Conservation (phyloP, 2,113 vertebrate genomes). For the Sylvietta virens region DNA sequence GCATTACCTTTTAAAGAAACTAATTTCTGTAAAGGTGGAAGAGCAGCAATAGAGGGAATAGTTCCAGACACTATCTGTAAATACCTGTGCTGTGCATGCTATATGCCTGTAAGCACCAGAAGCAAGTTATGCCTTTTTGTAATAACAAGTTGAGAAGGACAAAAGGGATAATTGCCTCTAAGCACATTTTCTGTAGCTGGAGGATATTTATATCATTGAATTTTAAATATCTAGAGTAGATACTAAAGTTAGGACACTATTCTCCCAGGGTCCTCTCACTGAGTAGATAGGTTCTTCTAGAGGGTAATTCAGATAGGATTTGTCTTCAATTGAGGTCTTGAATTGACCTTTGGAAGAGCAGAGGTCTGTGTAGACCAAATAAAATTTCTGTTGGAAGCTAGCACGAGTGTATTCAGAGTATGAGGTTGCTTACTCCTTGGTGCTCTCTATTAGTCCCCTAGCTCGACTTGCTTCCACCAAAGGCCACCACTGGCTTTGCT, state of each 20-base stretch:
- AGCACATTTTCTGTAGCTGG: background rate
- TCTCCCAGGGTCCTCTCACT: background rate
- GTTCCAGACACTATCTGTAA: background rate
- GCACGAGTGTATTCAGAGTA: fast-evolving
- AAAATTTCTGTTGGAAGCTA: background rate
- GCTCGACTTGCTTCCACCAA: background rate
- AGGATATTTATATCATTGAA: background rate
- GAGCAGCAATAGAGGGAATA: background rate
- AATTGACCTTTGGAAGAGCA: background rate
- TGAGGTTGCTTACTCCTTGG: background rate
- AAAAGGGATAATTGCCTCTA: background rate
- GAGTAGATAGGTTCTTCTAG: background rate
- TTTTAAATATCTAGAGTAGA: background rate
- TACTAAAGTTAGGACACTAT: background rate
- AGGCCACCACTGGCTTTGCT: background rate
- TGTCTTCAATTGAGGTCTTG: background rate
- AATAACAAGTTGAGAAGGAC: background rate
- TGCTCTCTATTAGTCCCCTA: background rate
- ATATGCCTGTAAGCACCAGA: background rate
- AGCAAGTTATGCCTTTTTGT: background rate
- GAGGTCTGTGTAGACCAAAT: background rate
- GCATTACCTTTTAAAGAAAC: background rate
- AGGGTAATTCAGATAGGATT: background rate
- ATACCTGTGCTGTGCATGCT: background rate
- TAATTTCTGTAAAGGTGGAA: background rate